phyloP scores from a whole-genome alignment of 2,113 vertebrate genomes.

The Laticauda colubrina region DNA sequence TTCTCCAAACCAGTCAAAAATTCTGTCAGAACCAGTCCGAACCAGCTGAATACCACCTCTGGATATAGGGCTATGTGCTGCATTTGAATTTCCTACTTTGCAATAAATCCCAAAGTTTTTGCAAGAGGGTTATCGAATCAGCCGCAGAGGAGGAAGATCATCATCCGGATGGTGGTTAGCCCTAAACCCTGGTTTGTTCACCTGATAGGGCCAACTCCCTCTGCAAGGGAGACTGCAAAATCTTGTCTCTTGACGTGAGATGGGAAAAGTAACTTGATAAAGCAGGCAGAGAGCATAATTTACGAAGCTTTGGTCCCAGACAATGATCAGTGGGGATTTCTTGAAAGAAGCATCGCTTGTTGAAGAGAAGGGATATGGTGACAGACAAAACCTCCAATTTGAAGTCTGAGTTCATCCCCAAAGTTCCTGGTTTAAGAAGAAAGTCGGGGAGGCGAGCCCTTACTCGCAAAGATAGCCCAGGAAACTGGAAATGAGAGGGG shows the following conservation, averaged over 20 bases:
- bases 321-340: slow-evolving; percentile 29
- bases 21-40: no score
- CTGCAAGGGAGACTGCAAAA: no score
- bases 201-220: background rate
- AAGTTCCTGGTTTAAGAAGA: background rate
- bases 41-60: no score
- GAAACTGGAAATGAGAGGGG: background rate
- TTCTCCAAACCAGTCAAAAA: no score
- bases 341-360: slow-evolving; percentile 32
- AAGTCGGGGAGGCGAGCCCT: background rate
- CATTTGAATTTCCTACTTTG: background rate
- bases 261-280: background rate
- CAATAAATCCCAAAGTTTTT: background rate
- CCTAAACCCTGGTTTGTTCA: background rate
- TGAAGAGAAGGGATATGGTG: background rate
- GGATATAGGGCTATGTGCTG: no score
- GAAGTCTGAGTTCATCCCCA: slow-evolving; percentile 37
- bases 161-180: background rate
- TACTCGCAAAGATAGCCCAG: slow-evolving; percentile 4
- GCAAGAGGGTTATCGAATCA: background rate
- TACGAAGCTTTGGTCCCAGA: slow-evolving; percentile 20
- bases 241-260: background rate
- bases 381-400: slow-evolving; percentile 7
- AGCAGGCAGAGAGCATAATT: background rate
- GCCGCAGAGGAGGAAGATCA: no score